Evolutionary conservation across 1,140 invertebrate species (phyloP).

Genomic region (Euura lappo): DNA sequence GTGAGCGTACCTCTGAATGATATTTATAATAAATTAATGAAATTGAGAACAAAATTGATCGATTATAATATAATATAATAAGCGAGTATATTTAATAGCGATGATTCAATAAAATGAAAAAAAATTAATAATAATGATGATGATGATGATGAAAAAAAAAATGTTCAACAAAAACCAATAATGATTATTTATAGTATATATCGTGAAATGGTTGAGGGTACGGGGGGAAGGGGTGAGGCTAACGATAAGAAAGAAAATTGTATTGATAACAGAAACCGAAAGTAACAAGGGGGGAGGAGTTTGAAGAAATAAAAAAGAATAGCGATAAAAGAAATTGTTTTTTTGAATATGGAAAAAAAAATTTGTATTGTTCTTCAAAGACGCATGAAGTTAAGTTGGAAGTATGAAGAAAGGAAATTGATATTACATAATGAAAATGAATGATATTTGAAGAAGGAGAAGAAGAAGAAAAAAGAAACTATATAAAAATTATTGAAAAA

Average conservation of each 20-base stretch:
- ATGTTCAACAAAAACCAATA: too few species aligned
- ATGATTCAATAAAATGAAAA: slow-evolving; percentile 8
- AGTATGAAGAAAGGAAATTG: slow-evolving; percentile 10
- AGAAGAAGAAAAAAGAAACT: slow-evolving; percentile 12
- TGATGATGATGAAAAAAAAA: not conserved
- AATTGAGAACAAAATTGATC: slow-evolving; percentile 11
- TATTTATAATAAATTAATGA: slow-evolving; percentile 15
- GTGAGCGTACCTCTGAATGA: not conserved
- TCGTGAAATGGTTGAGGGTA: too few species aligned
- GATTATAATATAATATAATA: slow-evolving; percentile 13
- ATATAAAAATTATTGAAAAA: slow-evolving; percentile 8
- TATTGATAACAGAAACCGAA: too few species aligned
- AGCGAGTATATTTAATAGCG: slow-evolving; percentile 4
- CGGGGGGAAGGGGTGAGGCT: too few species aligned
- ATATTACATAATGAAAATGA: not conserved
- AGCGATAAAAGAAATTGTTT: too few species aligned
- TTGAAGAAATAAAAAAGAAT: too few species aligned
- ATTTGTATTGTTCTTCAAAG: too few species aligned
- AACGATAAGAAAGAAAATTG: too few species aligned
- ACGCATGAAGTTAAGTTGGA: not conserved
- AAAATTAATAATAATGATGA: slow-evolving; percentile 10
- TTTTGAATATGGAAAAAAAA: too few species aligned
- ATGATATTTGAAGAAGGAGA: slow-evolving; percentile 10
- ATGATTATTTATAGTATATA: too few species aligned
- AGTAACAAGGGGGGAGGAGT: too few species aligned